Percentiles rank a stretch among this genome's conserved stretches.
Conservation (phyloP, 2,797 vertebrate genomes). For the Betta splendens region DNA sequence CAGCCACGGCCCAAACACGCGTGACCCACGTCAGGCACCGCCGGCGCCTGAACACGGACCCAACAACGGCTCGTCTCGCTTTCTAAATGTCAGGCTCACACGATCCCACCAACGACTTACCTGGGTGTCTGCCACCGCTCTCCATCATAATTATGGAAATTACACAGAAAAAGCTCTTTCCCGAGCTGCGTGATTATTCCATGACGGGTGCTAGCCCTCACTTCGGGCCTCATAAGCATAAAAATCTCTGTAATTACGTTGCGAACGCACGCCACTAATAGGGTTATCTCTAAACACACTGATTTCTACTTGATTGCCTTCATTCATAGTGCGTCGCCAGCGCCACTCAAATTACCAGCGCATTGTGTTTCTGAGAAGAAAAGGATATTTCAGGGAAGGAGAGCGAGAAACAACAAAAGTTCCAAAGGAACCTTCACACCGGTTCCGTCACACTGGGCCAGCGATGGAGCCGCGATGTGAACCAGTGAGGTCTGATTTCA, state of each 20-base stretch:
- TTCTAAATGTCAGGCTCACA: constrained; percentile 41
- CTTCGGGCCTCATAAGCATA: constrained; percentile 40
- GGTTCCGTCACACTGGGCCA: constrained; percentile 1
- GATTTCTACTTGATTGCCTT: constrained; percentile 55
- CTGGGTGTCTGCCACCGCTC: constrained; percentile 16
- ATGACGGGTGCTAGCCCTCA: constrained; percentile 36
- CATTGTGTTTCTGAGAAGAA: constrained; percentile 21
- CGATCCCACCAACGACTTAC: constrained; percentile 16
- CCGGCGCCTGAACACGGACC: constrained; percentile 11
- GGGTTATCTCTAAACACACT: constrained; percentile 39
- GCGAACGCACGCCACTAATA: constrained; percentile 34
- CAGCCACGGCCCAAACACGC: constrained; percentile 1
- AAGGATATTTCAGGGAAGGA: neutral
- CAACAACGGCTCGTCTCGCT: constrained; percentile 32
- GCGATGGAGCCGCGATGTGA: too few species aligned
- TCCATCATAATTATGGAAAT: constrained; percentile 58
- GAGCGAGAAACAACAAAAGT: neutral
- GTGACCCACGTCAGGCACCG: constrained; percentile 25
- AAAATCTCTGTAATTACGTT: constrained; percentile 47
- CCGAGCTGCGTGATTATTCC: constrained; percentile 35
- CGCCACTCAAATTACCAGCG: constrained; percentile 46
- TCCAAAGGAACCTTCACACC: neutral
- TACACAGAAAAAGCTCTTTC: constrained; percentile 18
- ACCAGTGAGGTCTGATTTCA: too few species aligned
- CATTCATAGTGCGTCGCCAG: constrained; percentile 28